Percentiles rank a stretch among this genome's conserved stretches.
phyloP scores from a whole-genome alignment of 2,888 invertebrate species.

The Flabesymbios commensalis region DNA sequence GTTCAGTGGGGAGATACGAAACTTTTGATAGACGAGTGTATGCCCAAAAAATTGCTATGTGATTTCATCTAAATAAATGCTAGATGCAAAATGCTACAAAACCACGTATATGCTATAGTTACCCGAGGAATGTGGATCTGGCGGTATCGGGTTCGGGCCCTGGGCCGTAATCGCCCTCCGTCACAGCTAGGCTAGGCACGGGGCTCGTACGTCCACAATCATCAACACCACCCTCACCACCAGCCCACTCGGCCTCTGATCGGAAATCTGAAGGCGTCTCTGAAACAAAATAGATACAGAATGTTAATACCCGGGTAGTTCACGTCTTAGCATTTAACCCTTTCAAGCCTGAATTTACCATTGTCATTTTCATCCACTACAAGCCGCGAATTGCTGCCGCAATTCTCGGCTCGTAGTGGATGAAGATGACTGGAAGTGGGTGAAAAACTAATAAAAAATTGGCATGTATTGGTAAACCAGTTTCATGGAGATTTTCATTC shows the following conservation, averaged over 20 bases:
- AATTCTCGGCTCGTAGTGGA: no score
- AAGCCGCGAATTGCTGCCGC: no score
- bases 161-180: conserved; percentile 44
- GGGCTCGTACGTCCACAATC: conserved; percentile 29
- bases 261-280: no score
- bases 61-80: not conserved
- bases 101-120: not conserved
- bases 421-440: no score
- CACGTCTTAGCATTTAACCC: no score
- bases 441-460: no score
- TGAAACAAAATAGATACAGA: not conserved
- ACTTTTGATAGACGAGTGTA: not conserved
- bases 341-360: no score
- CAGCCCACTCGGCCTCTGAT: not conserved
- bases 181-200: conserved; percentile 41
- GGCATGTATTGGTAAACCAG: no score
- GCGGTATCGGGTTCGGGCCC: conserved; percentile 24
- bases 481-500: no score
- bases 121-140: conserved; percentile 51
- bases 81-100: not conserved
- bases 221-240: not conserved
- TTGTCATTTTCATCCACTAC: no score
- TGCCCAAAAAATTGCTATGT: not conserved
- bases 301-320: no score
- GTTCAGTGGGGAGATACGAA: no score